Base-by-base conservation (phyloP, 2,888 invertebrate species). In the Dascillus cervinus region DNA sequence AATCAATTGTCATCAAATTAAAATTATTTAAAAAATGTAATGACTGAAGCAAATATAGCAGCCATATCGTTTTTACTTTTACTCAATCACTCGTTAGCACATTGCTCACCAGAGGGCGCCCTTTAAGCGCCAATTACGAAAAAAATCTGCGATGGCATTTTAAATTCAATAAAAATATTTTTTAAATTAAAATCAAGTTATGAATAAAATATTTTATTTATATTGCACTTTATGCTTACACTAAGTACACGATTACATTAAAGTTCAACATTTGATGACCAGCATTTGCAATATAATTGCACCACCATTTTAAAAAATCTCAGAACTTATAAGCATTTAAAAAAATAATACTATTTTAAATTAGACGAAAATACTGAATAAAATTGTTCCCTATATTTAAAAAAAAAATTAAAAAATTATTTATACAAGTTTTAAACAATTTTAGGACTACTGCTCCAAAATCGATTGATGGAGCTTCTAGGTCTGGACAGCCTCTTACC, bases 401-500 rank as follows among this genome's bases (percentile, higher is more conserved):
- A n/a, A n/a, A n/a, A n/a, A n/a, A n/a, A n/a, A n/a, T n/a, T n/a
- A n/a, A n/a, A n/a, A n/a, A n/a, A n/a, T n/a, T n/a, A n/a, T n/a
- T 26, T 27, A 9, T 29, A 17, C 26, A 21, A 30, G 9, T 15
- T 27, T 28, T 13, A 29, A 22, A 34, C 29, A 26, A 55, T 46
- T 39, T 60, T 60, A 4, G 60, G 53, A 32, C 60, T 61, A 27
- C 65, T 66, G 15, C 68, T 70, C 68, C 69, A 71, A 3, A 60
- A 57, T 46, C 71, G 56, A 3, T 64, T 60, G 17, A 64, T 51
- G 4, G 13, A 13, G 6, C 4, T 11, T 4, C 58, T 50, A 0
- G 67, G 64, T 43, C 68, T 61, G 25, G 59, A 59, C 13, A 75
- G 52, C 32, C 70, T 65, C 58, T 84, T 88, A 0, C 95, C 95